phyloP scores from a whole-genome alignment of 2,888 invertebrate genomes.

The Dioctria rufipes region DNA sequence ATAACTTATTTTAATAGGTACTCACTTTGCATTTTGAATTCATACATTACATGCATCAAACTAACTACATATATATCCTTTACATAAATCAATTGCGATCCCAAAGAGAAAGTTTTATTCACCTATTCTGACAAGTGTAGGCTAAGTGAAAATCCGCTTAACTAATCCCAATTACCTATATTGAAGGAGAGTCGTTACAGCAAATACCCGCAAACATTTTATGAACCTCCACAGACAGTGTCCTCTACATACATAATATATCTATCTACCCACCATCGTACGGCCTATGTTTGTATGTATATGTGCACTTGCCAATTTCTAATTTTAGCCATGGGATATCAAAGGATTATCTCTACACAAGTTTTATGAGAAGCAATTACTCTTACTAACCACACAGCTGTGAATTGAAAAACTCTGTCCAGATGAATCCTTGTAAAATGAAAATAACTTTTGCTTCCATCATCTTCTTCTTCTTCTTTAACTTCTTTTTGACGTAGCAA shows the following conservation, averaged over 20 bases:
- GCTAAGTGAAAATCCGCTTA: slow-evolving; percentile 1
- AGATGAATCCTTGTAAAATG: background rate
- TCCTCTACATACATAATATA: background rate
- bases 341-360: slow-evolving; percentile 4
- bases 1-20: too few relatives aligned
- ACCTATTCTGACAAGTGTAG: background rate
- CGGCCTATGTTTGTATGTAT: too few relatives aligned
- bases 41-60: too few relatives aligned
- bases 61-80: too few relatives aligned
- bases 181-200: background rate
- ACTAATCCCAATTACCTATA: background rate
- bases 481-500: background rate
- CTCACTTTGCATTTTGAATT: too few relatives aligned
- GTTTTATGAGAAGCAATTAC: slow-evolving; percentile 24
- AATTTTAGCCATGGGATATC: background rate
- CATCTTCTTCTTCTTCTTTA: background rate
- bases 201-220: background rate
- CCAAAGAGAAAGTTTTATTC: background rate
- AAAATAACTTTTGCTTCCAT: background rate
- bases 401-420: background rate
- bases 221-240: background rate
- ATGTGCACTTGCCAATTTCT: too few relatives aligned
- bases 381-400: background rate
- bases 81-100: too few relatives aligned
- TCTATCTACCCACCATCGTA: too few relatives aligned